Base-by-base conservation (phyloP, 1,140 invertebrate genomes). In the Pseudomyrmex concolor region DNA sequence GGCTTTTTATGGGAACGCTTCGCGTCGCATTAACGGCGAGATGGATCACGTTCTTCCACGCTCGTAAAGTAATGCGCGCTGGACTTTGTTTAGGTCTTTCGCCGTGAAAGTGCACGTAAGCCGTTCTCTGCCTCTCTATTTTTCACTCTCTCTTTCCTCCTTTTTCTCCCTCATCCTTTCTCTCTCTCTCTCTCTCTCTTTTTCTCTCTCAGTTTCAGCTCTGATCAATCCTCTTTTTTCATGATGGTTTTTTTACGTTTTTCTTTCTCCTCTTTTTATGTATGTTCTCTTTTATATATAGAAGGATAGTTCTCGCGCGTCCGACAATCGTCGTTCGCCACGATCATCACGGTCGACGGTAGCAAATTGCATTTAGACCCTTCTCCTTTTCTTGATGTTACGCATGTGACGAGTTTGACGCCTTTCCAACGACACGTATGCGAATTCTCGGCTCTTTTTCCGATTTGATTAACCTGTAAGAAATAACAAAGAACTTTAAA, bases 61-160 rank as follows among this genome's bases (percentile, higher is more conserved):
- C 90, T 91, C 92, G 92, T 93, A 93, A 93, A 93, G 88, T 89
- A 91, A 91, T 91, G 85, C 89, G 64, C 62, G 59, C 85, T 62
- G 90, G 89, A 92, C 90, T 91, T 92, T 91, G 90, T 91, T 92
- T 91, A 89, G 90, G 57, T 80, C 66, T 66, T 83, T 84, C 68
- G 43, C 67, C 83, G 80, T 70, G 80, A 86, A 89, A 89, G 83
- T 86, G 83, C 88, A 90, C 91, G 86, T 90, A 91, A 89, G 84
- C 85, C 74, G 84, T 89, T 88, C 84, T 63, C 67, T 81, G 67
- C 74, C 70, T 62, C 48, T 51, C 10, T 17, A 25, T 81, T 34
- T 34, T 34, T 34, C 34, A 34, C 34, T 34, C 34, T 34, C 34
- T 34, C 34, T 34, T 34, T 34, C 74, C 72, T 83, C 63, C 77